Base-by-base conservation (phyloP, 2,113 vertebrate species). In the Ceyx melanurus region DNA sequence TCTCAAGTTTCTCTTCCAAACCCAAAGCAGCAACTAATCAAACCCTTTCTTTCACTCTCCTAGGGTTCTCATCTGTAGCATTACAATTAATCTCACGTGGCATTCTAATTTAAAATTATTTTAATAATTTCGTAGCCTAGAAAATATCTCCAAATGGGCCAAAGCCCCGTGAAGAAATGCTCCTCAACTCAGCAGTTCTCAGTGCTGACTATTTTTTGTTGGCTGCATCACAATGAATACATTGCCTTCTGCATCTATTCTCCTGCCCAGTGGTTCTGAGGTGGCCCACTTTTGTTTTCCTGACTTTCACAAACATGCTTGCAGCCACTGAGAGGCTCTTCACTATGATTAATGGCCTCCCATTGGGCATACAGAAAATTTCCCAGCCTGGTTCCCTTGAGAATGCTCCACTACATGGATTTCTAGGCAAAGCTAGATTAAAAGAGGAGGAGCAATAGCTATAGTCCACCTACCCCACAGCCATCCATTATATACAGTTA, bases 401-500 rank as follows among this genome's bases (percentile, higher is more conserved):
- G 98, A 98, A 98, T 97, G 97, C 97, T 82, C 85, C 82, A 94
- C 93, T 83, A 96, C 96, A 97, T 96, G 97, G 97, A 97, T 97
- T 97, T 98, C 98, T 97, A 97, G 96, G 97, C 96, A 97, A 98
- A 97, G 97, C 96, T 96, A 98, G 98, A 98, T 98, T 98, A 97
- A 98, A 98, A 98, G 97, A 97, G 98, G 98, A 98, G 97, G 97
- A 98, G 97, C 96, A 65, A 90, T 91, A 93, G 97, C 97, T 97
- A 96, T 96, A 96, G 97, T 97, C 96, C 94, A 95, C 95, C 96
- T 97, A 97, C 97, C 97, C 97, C 92, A 95, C 65, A 97, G 97
- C 96, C 97, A 98, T 98, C 98, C 97, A 98, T 98, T 98, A 98
- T 71, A 96, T 95, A 89, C 96, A 97, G 97, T 97, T 97, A 98